phyloP scores from a whole-genome alignment of 2,888 invertebrate species.

The Pheosia tremula region DNA sequence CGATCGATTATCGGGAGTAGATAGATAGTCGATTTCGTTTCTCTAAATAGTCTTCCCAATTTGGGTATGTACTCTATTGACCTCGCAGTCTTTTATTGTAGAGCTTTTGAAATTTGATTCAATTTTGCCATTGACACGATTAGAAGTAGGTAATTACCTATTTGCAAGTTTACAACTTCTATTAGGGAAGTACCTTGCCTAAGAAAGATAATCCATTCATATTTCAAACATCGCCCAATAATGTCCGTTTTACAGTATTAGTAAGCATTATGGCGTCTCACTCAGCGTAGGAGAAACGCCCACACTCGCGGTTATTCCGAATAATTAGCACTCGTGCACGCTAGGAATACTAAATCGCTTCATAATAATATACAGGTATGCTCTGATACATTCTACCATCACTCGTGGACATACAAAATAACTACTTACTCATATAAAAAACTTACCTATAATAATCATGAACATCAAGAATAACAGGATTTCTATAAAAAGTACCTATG shows the following conservation, averaged over 20 bases:
- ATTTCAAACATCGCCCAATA: conserved; percentile 26
- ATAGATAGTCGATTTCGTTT: no score
- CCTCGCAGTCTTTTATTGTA: no score
- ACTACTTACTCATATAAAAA: conserved; percentile 17
- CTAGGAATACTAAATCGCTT: conserved; percentile 50
- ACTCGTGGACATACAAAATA: conserved; percentile 31
- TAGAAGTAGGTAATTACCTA: no score
- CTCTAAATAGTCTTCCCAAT: no score
- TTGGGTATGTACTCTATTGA: no score
- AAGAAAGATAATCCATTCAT: conserved; percentile 28
- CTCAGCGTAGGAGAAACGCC: conserved; percentile 34
- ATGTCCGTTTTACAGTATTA: conserved; percentile 22
- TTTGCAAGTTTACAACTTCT: conserved; percentile 1
- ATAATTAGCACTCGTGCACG: conserved; percentile 66
- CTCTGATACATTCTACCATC: conserved; percentile 41
- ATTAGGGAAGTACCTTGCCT: neutral
- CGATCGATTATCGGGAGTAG: no score
- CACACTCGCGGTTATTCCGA: conserved; percentile 44
- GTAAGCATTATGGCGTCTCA: conserved; percentile 24
- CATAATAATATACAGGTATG: conserved; percentile 37
- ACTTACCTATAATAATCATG: conserved; percentile 28
- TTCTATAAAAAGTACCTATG: conserved; percentile 28
- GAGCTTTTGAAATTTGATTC: neutral
- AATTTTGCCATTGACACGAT: neutral
- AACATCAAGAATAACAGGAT: conserved; percentile 21